Evolutionary conservation across 2,113 vertebrate species (phyloP).

Genomic region (Redunca redunca): DNA sequence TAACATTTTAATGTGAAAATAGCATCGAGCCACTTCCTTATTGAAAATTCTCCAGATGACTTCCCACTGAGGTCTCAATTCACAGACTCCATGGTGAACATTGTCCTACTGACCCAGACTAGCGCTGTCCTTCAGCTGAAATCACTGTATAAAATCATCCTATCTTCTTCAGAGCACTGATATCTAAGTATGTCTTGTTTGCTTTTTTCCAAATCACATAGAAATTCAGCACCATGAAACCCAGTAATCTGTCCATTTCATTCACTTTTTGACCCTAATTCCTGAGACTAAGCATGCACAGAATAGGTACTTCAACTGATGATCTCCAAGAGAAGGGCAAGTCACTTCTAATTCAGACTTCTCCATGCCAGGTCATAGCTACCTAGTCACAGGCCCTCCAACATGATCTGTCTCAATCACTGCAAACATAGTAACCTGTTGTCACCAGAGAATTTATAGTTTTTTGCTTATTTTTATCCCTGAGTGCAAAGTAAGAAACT

Average conservation of each 20-base stretch:
- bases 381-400: neutral
- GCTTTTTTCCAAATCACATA: neutral
- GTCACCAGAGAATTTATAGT: neutral
- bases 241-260: neutral
- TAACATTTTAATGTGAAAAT: neutral
- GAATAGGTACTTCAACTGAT: neutral
- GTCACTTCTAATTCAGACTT: neutral
- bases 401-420: accelerated
- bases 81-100: neutral
- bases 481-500: neutral
- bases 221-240: neutral
- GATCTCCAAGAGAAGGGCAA: neutral
- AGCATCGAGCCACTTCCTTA: neutral
- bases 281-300: neutral
- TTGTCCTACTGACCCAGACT: neutral
- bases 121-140: neutral
- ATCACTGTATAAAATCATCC: neutral
- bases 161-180: neutral
- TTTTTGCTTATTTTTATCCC: neutral
- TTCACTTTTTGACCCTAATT: neutral
- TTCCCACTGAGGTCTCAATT: neutral
- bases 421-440: neutral
- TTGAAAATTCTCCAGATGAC: neutral
- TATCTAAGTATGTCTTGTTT: neutral
- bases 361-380: neutral